These are phyloP conservation scores for Smutsia gigantea DNA, from an alignment of 2,797 vertebrate species.

Conservation along the genomic window DNA sequence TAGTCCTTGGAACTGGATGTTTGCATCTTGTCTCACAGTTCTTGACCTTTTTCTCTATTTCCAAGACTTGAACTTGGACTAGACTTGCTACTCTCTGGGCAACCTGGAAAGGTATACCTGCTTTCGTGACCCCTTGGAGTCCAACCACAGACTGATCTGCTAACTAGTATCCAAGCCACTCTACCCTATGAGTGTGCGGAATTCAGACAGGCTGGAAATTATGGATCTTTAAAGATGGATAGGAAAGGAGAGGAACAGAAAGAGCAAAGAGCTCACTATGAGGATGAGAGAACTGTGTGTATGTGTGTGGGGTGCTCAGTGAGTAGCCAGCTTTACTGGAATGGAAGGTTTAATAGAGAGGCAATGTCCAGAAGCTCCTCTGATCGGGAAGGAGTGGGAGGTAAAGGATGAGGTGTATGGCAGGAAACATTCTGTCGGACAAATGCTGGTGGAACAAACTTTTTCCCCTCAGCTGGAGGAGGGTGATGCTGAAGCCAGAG, in stretches of 20 bases:
- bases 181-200: background rate
- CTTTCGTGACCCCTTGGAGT: background rate
- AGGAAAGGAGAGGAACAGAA: conserved; percentile 12
- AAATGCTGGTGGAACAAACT: background rate
- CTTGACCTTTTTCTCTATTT: background rate
- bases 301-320: background rate
- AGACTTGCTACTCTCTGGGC: background rate
- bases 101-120: background rate
- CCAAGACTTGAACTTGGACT: background rate
- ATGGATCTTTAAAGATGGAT: background rate
- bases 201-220: background rate
- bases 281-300: background rate
- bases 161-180: background rate
- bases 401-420: background rate
- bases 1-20: background rate
- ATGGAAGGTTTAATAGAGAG: conserved; percentile 4
- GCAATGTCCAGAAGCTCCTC: background rate
- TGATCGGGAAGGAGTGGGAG: background rate
- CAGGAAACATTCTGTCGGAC: background rate
- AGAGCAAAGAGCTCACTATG: background rate
- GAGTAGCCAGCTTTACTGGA: background rate
- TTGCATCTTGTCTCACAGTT: background rate
- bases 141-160: background rate
- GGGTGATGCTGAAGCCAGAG: background rate
- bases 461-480: background rate